These are phyloP conservation scores for Mionectes olivaceus DNA, from an alignment of 2,797 vertebrate species.

Conservation along the genomic window DNA sequence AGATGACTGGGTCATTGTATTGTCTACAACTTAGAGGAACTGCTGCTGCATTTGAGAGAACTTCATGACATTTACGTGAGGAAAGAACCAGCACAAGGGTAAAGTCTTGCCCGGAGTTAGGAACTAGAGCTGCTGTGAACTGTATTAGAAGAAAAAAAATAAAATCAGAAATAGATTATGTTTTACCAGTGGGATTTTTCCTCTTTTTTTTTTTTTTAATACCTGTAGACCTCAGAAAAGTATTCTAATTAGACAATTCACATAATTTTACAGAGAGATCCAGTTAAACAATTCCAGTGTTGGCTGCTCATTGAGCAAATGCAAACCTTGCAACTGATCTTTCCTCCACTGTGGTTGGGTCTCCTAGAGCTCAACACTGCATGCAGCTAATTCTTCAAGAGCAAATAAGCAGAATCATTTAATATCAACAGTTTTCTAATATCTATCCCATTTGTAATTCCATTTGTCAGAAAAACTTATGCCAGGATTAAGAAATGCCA, in stretches of 20 bases:
- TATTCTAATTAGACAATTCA: not conserved
- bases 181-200: not conserved
- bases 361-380: not conserved
- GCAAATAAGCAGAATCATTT: not conserved
- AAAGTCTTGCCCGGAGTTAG: slow-evolving; percentile 56
- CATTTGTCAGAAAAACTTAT: not conserved
- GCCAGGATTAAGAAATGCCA: not conserved
- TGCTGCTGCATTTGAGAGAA: slow-evolving; percentile 82
- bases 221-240: not conserved
- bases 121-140: not conserved
- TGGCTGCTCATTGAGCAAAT: not conserved
- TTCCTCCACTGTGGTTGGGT: not conserved
- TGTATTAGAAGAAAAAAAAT: not conserved
- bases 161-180: not conserved
- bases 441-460: not conserved
- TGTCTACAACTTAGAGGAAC: slow-evolving; percentile 85
- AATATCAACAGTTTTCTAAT: not conserved
- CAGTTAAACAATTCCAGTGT: not conserved
- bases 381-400: not conserved
- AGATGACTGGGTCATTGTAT: slow-evolving; percentile 74
- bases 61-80: slow-evolving; percentile 76
- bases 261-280: not conserved
- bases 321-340: not conserved
- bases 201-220: not conserved
- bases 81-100: not conserved